Evolutionary conservation across 2,113 vertebrate species (phyloP).

Genomic region (Menidia beryllina): DNA sequence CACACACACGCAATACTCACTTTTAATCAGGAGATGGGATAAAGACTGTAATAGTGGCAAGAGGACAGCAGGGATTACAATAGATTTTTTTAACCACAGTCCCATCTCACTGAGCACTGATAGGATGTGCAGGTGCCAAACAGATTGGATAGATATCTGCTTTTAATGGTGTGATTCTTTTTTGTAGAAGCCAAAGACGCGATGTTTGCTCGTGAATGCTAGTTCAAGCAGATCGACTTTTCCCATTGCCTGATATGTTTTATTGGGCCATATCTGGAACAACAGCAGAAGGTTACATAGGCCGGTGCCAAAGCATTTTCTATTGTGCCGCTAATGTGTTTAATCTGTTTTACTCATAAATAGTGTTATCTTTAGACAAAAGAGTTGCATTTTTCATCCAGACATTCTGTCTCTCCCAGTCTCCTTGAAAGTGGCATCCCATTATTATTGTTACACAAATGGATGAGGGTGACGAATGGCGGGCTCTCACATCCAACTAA

Average conservation of each 20-base stretch:
- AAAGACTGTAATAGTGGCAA: conserved; percentile 70
- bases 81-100: conserved; percentile 73
- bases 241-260: conserved; percentile 52
- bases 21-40: conserved; percentile 67
- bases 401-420: conserved; percentile 50
- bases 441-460: conserved; percentile 73
- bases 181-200: conserved; percentile 65
- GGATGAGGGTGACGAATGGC: conserved; percentile 68
- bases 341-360: conserved; percentile 53
- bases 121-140: conserved; percentile 68
- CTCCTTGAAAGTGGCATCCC: conserved; percentile 68
- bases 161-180: conserved; percentile 72
- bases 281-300: conserved; percentile 22
- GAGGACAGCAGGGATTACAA: conserved; percentile 78
- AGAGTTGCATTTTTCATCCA: conserved; percentile 57
- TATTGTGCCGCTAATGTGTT: conserved; percentile 39
- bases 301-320: conserved; percentile 22
- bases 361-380: conserved; percentile 52
- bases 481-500: conserved; percentile 55
- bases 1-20: conserved; percentile 42
- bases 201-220: conserved; percentile 57
- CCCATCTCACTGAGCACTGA: conserved; percentile 78
- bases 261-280: conserved; percentile 38
- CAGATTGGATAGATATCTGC: conserved; percentile 77
- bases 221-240: conserved; percentile 44